Percentiles rank a stretch among this genome's conserved stretches.
Conservation (phyloP, 2,113 vertebrate species). For the Donacobius atricapilla region DNA sequence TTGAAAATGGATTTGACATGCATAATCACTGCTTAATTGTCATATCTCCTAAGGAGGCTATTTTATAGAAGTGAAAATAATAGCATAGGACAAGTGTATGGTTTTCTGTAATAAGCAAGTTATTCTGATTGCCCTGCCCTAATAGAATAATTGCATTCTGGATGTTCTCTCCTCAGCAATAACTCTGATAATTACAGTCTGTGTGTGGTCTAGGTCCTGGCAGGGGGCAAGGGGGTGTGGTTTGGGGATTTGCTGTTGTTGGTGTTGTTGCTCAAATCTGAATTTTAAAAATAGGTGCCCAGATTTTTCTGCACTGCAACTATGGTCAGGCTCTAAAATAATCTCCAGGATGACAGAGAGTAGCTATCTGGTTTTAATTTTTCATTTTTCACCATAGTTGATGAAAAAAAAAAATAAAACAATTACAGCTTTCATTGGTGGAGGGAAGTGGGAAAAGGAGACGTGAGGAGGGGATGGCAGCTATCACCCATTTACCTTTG, state of each 20-base stretch:
- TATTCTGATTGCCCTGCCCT: not conserved
- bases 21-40: not conserved
- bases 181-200: not conserved
- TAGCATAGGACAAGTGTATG: not conserved
- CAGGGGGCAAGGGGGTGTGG: not conserved
- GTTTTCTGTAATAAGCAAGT: not conserved
- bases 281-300: not conserved
- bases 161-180: not conserved
- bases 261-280: not conserved
- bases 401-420: not conserved
- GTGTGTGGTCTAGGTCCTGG: not conserved
- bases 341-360: not conserved
- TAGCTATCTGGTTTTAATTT: not conserved
- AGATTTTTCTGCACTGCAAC: not conserved
- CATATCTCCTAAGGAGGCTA: not conserved
- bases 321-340: not conserved
- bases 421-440: not conserved
- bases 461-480: not conserved
- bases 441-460: not conserved
- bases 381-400: not conserved
- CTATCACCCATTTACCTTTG: not conserved
- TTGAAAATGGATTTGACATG: not conserved
- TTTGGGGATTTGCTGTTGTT: not conserved
- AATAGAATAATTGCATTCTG: conserved; percentile 16
- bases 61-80: not conserved